Evolutionary conservation across 2,797 vertebrate genomes (phyloP).

Genomic region (Selene dorsalis): DNA sequence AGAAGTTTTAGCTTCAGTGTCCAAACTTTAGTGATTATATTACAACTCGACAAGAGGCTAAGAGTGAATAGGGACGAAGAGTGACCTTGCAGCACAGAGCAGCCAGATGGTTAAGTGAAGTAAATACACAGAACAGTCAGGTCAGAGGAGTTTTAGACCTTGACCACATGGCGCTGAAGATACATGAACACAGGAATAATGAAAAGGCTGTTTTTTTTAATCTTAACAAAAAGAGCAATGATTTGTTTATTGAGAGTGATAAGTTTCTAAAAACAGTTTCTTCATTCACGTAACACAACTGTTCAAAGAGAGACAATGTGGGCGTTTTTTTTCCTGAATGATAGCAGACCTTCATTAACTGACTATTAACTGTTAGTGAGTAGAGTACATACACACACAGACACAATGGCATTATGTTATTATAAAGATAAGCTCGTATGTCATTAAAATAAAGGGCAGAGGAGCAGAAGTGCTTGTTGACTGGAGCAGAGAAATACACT

Average conservation of each 20-base stretch:
- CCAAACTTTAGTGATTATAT: slow-evolving; percentile 21
- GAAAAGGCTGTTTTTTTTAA: slow-evolving; percentile 28
- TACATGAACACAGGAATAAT: slow-evolving; percentile 42
- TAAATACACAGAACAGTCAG: slow-evolving; percentile 64
- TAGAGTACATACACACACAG: too few relatives aligned
- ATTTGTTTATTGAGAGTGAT: neutral
- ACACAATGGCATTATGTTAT: too few relatives aligned
- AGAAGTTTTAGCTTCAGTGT: neutral
- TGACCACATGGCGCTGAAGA: slow-evolving; percentile 65
- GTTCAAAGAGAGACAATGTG: neutral
- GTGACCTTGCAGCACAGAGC: slow-evolving; percentile 75
- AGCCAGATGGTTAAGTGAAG: slow-evolving; percentile 80
- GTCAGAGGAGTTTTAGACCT: slow-evolving; percentile 69
- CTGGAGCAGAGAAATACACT: too few relatives aligned
- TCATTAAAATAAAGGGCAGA: too few relatives aligned
- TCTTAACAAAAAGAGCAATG: slow-evolving; percentile 11
- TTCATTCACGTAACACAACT: neutral
- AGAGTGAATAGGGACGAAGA: slow-evolving; percentile 49
- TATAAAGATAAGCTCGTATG: too few relatives aligned
- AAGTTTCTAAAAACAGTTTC: neutral
- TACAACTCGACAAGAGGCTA: slow-evolving; percentile 14
- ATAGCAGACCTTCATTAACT: neutral
- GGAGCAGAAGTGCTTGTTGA: too few relatives aligned
- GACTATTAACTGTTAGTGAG: neutral
- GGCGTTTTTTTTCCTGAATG: too few relatives aligned